phyloP scores from a whole-genome alignment of 2,888 invertebrate species.

The Himalopsyche tibetana region DNA sequence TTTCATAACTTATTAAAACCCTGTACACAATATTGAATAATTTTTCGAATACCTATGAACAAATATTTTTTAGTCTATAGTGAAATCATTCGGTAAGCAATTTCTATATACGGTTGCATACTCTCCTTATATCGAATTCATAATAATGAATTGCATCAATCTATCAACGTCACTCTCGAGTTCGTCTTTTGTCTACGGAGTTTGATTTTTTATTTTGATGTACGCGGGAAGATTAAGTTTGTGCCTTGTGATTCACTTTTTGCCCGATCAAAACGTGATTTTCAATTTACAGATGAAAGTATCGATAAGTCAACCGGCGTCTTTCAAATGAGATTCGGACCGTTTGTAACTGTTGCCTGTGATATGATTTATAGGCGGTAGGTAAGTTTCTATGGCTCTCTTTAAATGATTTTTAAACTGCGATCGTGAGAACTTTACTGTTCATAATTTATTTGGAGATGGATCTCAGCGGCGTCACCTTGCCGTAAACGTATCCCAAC shows the following conservation, averaged over 20 bases:
- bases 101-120: not conserved
- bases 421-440: constrained; percentile 54
- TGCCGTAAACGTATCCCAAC: no score
- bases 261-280: constrained; percentile 60
- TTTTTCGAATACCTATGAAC: not conserved
- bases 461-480: not conserved
- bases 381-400: constrained; percentile 18
- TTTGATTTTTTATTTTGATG: constrained; percentile 52
- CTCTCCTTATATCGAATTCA: constrained; percentile 51
- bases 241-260: constrained; percentile 49
- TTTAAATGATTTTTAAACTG: constrained; percentile 56
- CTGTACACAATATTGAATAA: no score
- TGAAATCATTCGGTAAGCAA: not conserved
- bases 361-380: constrained; percentile 57
- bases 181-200: constrained; percentile 49
- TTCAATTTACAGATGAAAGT: constrained; percentile 63
- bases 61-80: not conserved
- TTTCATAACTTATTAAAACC: no score
- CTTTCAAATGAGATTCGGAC: constrained; percentile 56
- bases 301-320: constrained; percentile 59
- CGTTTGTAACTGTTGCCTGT: constrained; percentile 56
- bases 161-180: constrained; percentile 57
- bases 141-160: constrained; percentile 53
- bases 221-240: constrained; percentile 43
- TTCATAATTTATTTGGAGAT: constrained; percentile 21